Evolutionary conservation across 2,888 invertebrate species (phyloP).

Genomic region (Odontocerum albicorne): DNA sequence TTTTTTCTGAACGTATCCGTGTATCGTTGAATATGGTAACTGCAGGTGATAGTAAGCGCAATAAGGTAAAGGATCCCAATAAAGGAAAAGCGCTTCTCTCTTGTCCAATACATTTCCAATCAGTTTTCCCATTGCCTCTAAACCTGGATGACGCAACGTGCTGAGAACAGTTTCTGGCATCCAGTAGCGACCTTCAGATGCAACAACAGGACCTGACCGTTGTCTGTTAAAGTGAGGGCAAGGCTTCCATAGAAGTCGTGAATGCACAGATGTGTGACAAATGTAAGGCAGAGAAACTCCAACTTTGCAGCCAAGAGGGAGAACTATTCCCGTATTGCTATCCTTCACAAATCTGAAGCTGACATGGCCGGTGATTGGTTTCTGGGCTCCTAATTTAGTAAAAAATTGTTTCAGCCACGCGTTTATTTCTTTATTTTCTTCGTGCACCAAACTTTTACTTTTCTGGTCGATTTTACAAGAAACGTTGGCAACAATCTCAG

Average conservation of each 20-base stretch:
- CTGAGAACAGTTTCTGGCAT: constrained; percentile 61
- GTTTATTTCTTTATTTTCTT: constrained; percentile 67
- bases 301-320: constrained; percentile 70
- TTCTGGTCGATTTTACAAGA: constrained; percentile 72
- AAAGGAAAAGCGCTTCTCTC: constrained; percentile 76
- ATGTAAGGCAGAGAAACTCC: constrained; percentile 81
- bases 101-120: constrained; percentile 73
- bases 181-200: constrained; percentile 55
- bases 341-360: constrained; percentile 75
- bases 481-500: constrained; percentile 77
- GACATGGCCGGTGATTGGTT: constrained; percentile 75
- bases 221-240: constrained; percentile 63
- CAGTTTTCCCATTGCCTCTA: constrained; percentile 59
- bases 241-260: constrained; percentile 64
- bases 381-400: constrained; percentile 61
- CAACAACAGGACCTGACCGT: constrained; percentile 55
- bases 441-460: constrained; percentile 68
- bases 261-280: constrained; percentile 71
- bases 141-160: constrained; percentile 50
- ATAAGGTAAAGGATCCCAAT: constrained; percentile 85
- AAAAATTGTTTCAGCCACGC: constrained; percentile 75
- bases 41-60: constrained; percentile 85
- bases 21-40: constrained; percentile 64
- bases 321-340: constrained; percentile 58
- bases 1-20: constrained; percentile 56